A percentile compares a stretch with the other conserved stretches of the same genome.
Conservation (phyloP, 2,888 invertebrate species). For the Epistrophe eligans region DNA sequence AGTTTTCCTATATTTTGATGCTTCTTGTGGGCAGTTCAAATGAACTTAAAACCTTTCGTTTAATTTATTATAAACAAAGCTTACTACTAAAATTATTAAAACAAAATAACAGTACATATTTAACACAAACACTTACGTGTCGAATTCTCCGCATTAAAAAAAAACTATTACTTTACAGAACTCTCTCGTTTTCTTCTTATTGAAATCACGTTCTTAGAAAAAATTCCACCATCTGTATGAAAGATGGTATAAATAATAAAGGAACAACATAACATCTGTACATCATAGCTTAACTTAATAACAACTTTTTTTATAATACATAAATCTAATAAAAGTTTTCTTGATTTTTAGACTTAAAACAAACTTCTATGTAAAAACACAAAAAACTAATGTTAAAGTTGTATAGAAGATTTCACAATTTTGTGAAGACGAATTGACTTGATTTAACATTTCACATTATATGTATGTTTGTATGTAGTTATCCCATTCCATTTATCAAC, state of each 20-base stretch:
- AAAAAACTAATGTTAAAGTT: slow-evolving; percentile 1
- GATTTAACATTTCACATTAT: neutral
- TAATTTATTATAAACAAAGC: too few relatives aligned
- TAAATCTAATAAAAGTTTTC: slow-evolving; percentile 19
- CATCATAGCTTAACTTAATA: neutral
- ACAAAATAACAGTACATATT: too few relatives aligned
- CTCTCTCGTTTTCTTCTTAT: neutral
- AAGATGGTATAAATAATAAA: neutral
- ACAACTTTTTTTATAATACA: neutral
- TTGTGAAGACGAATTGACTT: neutral
- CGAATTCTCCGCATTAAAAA: too few relatives aligned
- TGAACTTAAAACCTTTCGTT: too few relatives aligned
- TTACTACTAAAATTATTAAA: too few relatives aligned
- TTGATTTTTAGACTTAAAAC: neutral
- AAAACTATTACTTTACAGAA: too few relatives aligned
- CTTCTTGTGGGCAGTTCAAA: too few relatives aligned
- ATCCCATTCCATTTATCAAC: neutral
- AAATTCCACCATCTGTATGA: neutral
- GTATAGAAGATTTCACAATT: neutral
- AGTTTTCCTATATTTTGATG: too few relatives aligned
- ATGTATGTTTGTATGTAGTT: neutral
- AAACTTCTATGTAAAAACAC: neutral
- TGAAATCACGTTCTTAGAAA: neutral
- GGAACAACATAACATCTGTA: too few relatives aligned
- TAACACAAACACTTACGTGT: too few relatives aligned